These are phyloP conservation scores for Acropternis orthonyx DNA, from an alignment of 2,797 vertebrate species.

Conservation along the genomic window DNA sequence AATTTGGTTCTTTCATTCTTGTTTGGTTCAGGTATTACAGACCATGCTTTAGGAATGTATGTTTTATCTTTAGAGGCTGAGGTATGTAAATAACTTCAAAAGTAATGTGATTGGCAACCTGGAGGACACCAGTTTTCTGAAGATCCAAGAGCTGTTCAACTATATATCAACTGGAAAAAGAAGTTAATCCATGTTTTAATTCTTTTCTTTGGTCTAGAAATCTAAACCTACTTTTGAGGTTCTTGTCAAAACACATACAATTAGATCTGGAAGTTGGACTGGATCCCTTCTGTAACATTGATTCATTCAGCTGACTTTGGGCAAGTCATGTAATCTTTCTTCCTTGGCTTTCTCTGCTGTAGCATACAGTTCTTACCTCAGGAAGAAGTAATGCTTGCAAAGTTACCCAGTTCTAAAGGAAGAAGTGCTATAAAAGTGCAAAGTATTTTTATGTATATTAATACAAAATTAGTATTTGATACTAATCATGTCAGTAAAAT, in stretches of 20 bases:
- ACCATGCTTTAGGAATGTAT: neutral
- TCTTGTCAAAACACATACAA: neutral
- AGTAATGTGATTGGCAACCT: neutral
- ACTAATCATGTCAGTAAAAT: neutral
- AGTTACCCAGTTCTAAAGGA: neutral
- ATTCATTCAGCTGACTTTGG: constrained; percentile 36
- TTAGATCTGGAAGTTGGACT: constrained; percentile 5
- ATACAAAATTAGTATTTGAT: neutral
- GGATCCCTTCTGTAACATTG: neutral
- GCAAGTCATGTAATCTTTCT: constrained; percentile 1
- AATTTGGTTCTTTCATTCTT: neutral
- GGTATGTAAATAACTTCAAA: neutral
- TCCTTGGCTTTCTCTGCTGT: neutral
- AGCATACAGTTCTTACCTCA: neutral
- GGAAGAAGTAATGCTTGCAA: neutral
- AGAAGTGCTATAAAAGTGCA: constrained; percentile 63
- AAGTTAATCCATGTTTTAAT: neutral
- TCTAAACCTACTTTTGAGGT: neutral
- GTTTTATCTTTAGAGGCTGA: neutral
- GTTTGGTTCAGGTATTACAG: neutral
- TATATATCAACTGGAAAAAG: neutral
- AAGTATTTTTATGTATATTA: constrained; percentile 12
- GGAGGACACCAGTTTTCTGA: neutral
- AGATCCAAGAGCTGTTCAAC: neutral
- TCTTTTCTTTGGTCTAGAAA: neutral